phyloP scores from a whole-genome alignment of 2,113 vertebrate genomes.

The Mola mola region DNA sequence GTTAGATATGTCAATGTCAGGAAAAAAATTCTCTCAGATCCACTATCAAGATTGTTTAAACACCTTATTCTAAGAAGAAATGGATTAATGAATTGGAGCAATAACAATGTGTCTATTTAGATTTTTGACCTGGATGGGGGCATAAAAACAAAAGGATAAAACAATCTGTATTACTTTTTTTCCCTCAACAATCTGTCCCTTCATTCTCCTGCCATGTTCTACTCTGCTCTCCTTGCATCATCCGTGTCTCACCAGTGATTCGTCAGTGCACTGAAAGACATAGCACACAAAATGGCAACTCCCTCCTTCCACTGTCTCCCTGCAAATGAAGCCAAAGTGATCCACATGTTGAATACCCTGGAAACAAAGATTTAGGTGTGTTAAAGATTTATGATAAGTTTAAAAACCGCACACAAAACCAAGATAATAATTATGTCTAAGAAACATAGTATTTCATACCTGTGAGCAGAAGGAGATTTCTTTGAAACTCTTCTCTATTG shows the following conservation, averaged over 20 bases:
- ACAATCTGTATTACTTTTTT: neutral
- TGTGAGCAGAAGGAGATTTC: constrained; percentile 99
- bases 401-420: constrained; percentile 1
- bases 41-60: no score
- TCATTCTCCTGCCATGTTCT: neutral
- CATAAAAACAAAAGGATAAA: neutral
- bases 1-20: no score
- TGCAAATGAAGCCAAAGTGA: constrained; percentile 99
- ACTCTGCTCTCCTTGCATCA: neutral
- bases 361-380: no score
- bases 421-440: neutral
- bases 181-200: neutral
- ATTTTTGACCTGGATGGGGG: neutral
- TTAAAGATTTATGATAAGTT: neutral
- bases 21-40: no score
- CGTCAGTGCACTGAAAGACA: constrained; percentile 94
- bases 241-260: constrained; percentile 89
- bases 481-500: constrained; percentile 96
- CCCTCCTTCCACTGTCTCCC: constrained; percentile 89
- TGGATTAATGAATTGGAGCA: no score
- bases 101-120: no score
- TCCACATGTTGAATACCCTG: constrained; percentile 97
- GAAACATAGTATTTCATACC: constrained; percentile 75
- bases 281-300: constrained; percentile 96
- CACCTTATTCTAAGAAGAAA: no score